Conservation (phyloP, 2,888 invertebrate species). For the Cremastobaeus sp. region DNA sequence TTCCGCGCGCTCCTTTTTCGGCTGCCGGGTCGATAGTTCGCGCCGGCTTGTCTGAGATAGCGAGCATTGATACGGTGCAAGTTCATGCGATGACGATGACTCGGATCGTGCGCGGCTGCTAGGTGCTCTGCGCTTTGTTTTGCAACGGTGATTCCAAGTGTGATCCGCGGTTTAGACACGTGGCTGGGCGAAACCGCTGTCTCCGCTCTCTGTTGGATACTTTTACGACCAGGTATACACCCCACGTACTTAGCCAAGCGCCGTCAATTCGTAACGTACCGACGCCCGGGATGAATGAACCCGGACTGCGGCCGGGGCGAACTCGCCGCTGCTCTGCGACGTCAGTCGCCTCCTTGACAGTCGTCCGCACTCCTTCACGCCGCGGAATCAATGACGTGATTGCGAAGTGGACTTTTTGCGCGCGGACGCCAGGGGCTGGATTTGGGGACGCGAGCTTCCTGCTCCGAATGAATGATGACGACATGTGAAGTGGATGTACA, state of each 20-base stretch:
- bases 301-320: too few species aligned
- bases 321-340: too few species aligned
- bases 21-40: constrained; percentile 53
- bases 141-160: constrained; percentile 12
- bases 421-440: background rate
- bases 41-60: constrained; percentile 55
- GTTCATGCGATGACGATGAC: constrained; percentile 42
- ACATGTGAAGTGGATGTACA: constrained; percentile 17
- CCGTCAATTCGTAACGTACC: too few species aligned
- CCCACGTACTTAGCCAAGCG: too few species aligned
- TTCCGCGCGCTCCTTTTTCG: constrained; percentile 54
- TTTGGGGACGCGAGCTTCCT: background rate
- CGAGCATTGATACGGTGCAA: constrained; percentile 40
- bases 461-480: constrained; percentile 18
- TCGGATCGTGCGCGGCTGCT: constrained; percentile 18
- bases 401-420: background rate
- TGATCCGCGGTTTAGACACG: constrained; percentile 15
- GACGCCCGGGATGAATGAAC: too few species aligned
- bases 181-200: background rate
- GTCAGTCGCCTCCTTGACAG: too few species aligned
- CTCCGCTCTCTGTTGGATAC: too few species aligned
- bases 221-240: too few species aligned
- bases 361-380: too few species aligned
- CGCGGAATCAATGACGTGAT: constrained; percentile 1
- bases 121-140: constrained; percentile 17